Evolutionary conservation across 2,797 vertebrate genomes (phyloP).

Genomic region (Phataginus tetradactyla): DNA sequence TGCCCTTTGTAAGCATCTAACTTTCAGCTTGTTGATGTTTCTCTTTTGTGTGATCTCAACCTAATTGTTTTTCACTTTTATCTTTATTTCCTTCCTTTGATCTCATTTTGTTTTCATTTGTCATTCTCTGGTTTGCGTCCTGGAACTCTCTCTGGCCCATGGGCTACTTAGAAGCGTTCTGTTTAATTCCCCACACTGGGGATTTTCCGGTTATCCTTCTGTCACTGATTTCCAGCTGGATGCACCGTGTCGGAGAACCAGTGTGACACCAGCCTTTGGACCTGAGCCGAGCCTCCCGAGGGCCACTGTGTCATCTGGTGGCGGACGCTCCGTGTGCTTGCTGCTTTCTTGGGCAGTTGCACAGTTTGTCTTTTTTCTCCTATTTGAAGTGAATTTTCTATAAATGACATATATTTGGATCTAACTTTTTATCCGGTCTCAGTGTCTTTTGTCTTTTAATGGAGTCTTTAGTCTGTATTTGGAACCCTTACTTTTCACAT

Average conservation of each 20-base stretch:
- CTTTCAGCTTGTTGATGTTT: not conserved
- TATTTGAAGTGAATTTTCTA: not conserved
- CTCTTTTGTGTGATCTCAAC: not conserved
- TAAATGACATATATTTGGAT: not conserved
- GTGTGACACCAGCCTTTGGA: too few species aligned
- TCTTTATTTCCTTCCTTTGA: not conserved
- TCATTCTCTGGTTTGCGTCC: not conserved
- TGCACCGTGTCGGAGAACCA: not conserved
- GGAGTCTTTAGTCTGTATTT: not conserved
- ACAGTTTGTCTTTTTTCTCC: not conserved
- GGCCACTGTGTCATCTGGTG: not conserved
- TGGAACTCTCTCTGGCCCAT: not conserved
- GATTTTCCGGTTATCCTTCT: not conserved
- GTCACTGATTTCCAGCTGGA: too few species aligned
- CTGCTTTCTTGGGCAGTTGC: too few species aligned
- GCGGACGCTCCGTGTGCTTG: not conserved
- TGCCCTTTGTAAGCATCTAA: not conserved
- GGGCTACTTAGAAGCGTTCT: not conserved
- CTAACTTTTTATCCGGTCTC: not conserved
- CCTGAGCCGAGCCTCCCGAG: not conserved
- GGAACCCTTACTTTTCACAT: not conserved
- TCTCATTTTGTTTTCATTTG: not conserved
- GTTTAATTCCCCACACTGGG: not conserved
- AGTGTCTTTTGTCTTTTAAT: not conserved
- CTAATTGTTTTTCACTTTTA: not conserved